phyloP scores from a whole-genome alignment of 2,797 vertebrate genomes.

The Sibirionetta formosa region DNA sequence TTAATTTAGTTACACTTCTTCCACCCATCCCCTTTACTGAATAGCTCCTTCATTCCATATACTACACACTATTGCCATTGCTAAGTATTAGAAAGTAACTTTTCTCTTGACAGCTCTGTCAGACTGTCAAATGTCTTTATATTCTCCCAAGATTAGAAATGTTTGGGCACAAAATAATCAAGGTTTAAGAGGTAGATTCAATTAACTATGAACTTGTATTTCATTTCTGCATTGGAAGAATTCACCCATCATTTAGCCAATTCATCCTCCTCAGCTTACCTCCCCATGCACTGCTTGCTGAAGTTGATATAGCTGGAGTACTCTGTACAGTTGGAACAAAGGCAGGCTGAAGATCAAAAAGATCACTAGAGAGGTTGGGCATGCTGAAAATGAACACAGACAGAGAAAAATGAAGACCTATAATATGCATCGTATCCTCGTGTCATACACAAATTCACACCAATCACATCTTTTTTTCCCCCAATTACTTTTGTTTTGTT shows the following conservation, averaged over 20 bases:
- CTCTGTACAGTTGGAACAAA: conserved; percentile 92
- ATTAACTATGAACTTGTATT: not conserved
- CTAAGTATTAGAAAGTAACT: not conserved
- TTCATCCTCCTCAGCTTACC: conserved; percentile 78
- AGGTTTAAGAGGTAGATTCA: not conserved
- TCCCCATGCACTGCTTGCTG: conserved; percentile 89
- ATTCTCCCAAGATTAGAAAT: not conserved
- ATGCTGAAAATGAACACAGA: conserved; percentile 76
- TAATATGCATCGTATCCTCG: not conserved
- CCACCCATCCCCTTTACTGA: not conserved
- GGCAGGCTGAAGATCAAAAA: conserved; percentile 93
- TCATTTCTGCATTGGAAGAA: not conserved
- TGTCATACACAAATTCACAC: accelerated
- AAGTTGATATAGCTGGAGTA: conserved; percentile 88
- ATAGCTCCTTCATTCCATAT: not conserved
- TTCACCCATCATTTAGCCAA: not conserved
- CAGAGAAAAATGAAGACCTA: not conserved
- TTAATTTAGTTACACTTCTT: not conserved
- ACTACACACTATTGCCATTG: not conserved
- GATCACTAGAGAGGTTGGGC: conserved; percentile 91
- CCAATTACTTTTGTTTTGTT: not conserved
- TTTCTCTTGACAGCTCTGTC: not conserved
- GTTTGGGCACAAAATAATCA: not conserved
- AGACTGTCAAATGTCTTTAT: not conserved
- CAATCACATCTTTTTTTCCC: not conserved